A percentile compares a stretch with the other conserved stretches of the same genome.
Conservation (phyloP, 30 jellyfish, hydroid and myxozoan species). For the Pseudorhiza aurosa region DNA sequence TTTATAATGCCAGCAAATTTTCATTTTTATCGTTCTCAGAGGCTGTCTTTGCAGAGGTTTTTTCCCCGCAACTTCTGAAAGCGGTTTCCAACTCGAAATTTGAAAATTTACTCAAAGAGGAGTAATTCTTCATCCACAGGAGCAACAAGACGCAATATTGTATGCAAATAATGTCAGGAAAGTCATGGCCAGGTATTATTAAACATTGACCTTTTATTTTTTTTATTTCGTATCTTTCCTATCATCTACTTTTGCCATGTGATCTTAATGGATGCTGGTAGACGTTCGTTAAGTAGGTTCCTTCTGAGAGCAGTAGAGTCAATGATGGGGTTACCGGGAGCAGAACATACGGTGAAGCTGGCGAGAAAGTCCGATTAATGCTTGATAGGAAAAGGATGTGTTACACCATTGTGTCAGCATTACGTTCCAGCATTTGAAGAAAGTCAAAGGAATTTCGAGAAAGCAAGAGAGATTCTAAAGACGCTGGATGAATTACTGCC, state of each 20-base stretch:
- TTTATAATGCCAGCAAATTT: neutral
- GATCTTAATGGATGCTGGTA: no score
- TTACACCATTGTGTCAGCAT: no score
- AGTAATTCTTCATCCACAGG: slow-evolving; percentile 18
- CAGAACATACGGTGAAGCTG: no score
- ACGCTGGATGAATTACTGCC: slow-evolving; percentile 74
- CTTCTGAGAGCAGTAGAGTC: no score
- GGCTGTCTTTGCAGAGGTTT: neutral
- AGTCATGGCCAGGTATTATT: slow-evolving; percentile 82
- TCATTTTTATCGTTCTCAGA: neutral
- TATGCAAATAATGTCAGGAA: slow-evolving; percentile 79
- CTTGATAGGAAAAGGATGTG: no score
- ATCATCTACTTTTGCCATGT: no score
- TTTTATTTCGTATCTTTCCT: no score
- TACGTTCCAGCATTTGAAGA: slow-evolving; percentile 97
- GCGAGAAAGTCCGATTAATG: no score
- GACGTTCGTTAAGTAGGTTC: no score
- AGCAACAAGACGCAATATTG: slow-evolving; percentile 55
- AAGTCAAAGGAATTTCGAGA: slow-evolving; percentile 30
- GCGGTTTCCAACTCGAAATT: neutral
- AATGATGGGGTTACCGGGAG: no score
- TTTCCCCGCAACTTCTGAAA: no score
- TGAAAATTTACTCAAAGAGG: neutral
- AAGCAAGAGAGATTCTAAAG: slow-evolving; percentile 72
- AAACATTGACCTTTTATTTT: no score